These are phyloP conservation scores for Julus scandinavius DNA, from an alignment of 2,888 invertebrate species.

Conservation along the genomic window DNA sequence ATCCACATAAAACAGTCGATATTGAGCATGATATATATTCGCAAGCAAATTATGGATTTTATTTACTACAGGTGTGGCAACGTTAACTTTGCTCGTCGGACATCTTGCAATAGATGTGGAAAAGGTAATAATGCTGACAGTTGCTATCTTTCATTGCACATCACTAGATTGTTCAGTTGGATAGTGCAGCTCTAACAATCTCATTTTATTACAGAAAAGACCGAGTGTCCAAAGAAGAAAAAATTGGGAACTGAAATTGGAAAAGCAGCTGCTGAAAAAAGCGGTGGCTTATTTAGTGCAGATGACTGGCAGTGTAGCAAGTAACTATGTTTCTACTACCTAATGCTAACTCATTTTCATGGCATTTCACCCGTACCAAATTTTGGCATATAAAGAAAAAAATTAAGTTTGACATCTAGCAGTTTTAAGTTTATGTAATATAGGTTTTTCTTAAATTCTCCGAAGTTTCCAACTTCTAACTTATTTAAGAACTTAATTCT, in stretches of 20 bases:
- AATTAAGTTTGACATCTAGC: no score
- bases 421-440: no score
- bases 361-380: background rate
- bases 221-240: slow-evolving; percentile 74
- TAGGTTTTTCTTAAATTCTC: no score
- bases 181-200: background rate
- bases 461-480: no score
- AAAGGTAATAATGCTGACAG: slow-evolving; percentile 69
- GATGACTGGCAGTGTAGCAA: slow-evolving; percentile 99
- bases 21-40: background rate
- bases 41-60: background rate
- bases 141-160: slow-evolving; percentile 5
- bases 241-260: slow-evolving; percentile 96
- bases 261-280: slow-evolving; percentile 97
- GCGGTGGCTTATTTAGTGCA: slow-evolving; percentile 93
- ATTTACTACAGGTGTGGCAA: slow-evolving; percentile 68
- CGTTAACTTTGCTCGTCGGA: slow-evolving; percentile 91
- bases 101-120: slow-evolving; percentile 91
- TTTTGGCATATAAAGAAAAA: no score
- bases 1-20: background rate
- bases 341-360: background rate
- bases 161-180: background rate
- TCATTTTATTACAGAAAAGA: slow-evolving; percentile 64
- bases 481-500: no score
- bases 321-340: slow-evolving; percentile 63